Evolutionary conservation across 2,888 invertebrate genomes (phyloP).

Genomic region (Archips xylosteana): DNA sequence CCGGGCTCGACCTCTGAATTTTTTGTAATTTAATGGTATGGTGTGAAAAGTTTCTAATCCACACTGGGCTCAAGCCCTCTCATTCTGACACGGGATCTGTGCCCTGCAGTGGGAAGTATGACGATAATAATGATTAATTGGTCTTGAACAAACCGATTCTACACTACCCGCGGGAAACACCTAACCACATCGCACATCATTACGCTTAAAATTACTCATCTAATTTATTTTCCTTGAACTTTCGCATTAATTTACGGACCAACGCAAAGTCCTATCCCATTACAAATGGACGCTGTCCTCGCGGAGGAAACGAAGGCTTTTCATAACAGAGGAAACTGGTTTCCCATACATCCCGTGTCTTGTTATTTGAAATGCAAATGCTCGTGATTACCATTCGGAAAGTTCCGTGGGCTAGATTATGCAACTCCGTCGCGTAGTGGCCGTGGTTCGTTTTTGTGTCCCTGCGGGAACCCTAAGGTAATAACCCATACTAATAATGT

Average conservation of each 20-base stretch:
- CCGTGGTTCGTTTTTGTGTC: not conserved
- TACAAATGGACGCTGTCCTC: constrained; percentile 6
- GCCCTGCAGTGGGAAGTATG: too few relatives aligned
- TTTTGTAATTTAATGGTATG: too few relatives aligned
- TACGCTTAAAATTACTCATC: not conserved
- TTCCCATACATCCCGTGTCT: constrained; percentile 27
- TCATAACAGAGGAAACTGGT: constrained; percentile 22
- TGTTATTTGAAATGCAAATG: constrained; percentile 28
- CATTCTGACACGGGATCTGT: too few relatives aligned
- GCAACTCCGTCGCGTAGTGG: not conserved
- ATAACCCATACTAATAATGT: not conserved
- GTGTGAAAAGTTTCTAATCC: too few relatives aligned
- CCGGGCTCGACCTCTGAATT: too few relatives aligned
- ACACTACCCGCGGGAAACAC: not conserved
- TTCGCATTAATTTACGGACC: not conserved
- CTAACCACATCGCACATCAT: not conserved
- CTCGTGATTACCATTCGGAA: constrained; percentile 17
- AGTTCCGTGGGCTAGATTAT: constrained; percentile 16
- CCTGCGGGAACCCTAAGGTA: constrained; percentile 10
- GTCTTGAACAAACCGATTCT: not conserved
- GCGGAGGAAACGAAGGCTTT: constrained; percentile 15
- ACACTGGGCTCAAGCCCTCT: too few relatives aligned
- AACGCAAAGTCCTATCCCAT: not conserved
- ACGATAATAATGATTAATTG: too few relatives aligned
- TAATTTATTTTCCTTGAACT: not conserved